A percentile compares a stretch with the other conserved stretches of the same genome.
Conservation (phyloP, 2,888 invertebrate genomes). For the Drosophila percnosoma region DNA sequence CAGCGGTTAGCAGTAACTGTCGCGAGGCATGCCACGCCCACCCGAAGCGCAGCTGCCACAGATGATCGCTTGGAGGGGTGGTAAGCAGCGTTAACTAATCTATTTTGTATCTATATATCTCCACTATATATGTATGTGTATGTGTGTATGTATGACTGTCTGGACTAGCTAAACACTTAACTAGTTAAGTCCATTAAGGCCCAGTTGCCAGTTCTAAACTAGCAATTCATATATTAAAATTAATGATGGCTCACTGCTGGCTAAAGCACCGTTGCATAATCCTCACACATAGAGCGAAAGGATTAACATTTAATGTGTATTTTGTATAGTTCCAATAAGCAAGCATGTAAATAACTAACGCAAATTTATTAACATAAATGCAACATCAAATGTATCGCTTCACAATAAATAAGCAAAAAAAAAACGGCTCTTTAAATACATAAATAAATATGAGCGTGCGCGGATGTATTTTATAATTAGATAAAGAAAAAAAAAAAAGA, state of each 20-base stretch:
- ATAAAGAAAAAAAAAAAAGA: slow-evolving; percentile 5
- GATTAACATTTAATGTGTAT: slow-evolving; percentile 64
- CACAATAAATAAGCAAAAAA: slow-evolving; percentile 16
- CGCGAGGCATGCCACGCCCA: slow-evolving; percentile 39
- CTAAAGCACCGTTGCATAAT: slow-evolving; percentile 10
- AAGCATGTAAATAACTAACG: slow-evolving; percentile 62
- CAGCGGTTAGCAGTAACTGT: slow-evolving; percentile 39
- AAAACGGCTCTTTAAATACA: slow-evolving; percentile 53
- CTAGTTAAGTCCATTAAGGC: slow-evolving; percentile 17
- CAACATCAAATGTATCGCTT: slow-evolving; percentile 51
- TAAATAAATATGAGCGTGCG: slow-evolving; percentile 33
- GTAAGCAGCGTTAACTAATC: slow-evolving; percentile 35
- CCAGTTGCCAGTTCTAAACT: slow-evolving; percentile 45
- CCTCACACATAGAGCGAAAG: slow-evolving; percentile 20
- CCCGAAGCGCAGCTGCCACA: slow-evolving; percentile 60
- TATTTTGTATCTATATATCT: slow-evolving; percentile 18
- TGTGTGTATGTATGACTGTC: slow-evolving; percentile 19
- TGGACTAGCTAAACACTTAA: slow-evolving; percentile 28
- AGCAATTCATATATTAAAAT: slow-evolving; percentile 19
- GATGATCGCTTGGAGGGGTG: slow-evolving; percentile 60
- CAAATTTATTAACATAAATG: slow-evolving; percentile 65
- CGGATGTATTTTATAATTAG: slow-evolving; percentile 61
- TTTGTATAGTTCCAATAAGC: slow-evolving; percentile 59
- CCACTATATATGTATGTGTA: slow-evolving; percentile 9
- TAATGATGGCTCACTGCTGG: slow-evolving; percentile 3